Conservation (phyloP, 2,888 invertebrate species). For the Hydroisotoma schaefferi region DNA sequence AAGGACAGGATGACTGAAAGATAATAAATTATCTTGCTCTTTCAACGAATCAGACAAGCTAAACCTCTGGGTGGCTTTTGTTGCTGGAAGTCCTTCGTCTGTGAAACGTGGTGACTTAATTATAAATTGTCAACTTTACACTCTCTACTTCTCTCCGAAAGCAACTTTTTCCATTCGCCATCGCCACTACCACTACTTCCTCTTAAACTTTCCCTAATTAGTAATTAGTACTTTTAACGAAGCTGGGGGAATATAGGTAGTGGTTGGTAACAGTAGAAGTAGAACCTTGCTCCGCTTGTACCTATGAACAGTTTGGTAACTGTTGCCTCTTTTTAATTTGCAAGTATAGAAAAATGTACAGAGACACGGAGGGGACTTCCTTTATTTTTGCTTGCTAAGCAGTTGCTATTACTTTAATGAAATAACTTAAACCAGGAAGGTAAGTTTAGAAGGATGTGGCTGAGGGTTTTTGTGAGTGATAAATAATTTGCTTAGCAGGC, state of each 20-base stretch:
- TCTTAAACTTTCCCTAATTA: slow-evolving; percentile 1
- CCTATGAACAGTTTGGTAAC: too few relatives aligned
- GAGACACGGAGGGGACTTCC: too few relatives aligned
- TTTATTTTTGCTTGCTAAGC: too few relatives aligned
- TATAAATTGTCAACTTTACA: slow-evolving; percentile 7
- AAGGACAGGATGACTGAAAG: neutral
- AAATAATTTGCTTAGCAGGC: neutral
- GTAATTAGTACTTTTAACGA: neutral
- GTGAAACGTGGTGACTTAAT: slow-evolving; percentile 12
- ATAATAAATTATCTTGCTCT: slow-evolving; percentile 9
- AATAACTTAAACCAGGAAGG: too few relatives aligned
- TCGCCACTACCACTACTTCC: neutral
- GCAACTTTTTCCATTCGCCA: neutral
- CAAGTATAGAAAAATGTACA: too few relatives aligned
- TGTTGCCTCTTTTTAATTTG: too few relatives aligned
- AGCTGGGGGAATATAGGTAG: neutral
- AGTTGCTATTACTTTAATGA: too few relatives aligned
- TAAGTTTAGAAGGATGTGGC: too few relatives aligned
- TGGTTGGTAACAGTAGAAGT: neutral
- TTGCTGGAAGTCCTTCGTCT: neutral
- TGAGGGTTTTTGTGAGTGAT: too few relatives aligned
- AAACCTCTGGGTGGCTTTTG: too few relatives aligned
- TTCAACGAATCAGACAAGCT: neutral
- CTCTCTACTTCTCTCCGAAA: neutral
- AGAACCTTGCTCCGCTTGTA: neutral